These are phyloP conservation scores for Sipha flava DNA, from an alignment of 1,140 invertebrate species.

Conservation along the genomic window DNA sequence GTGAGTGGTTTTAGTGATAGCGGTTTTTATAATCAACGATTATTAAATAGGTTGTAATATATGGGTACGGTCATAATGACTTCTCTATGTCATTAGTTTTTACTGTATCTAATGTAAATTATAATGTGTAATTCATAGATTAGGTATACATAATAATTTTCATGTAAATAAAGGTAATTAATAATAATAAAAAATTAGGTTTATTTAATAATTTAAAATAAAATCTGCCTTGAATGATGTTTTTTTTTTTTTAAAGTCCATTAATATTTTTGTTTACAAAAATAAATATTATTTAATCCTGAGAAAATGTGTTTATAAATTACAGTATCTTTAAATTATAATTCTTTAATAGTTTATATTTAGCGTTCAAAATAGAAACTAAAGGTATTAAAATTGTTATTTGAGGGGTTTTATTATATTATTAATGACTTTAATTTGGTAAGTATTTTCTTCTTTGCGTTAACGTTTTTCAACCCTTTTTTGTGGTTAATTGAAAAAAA, in stretches of 20 bases:
- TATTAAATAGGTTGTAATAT: too few species aligned
- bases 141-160: neutral
- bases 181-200: neutral
- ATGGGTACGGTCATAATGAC: too few species aligned
- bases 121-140: too few species aligned
- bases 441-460: constrained; percentile 77
- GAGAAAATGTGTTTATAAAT: constrained; percentile 1
- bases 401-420: constrained; percentile 14
- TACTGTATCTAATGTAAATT: too few species aligned
- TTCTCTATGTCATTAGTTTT: too few species aligned
- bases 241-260: neutral
- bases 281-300: neutral
- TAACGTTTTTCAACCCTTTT: constrained; percentile 57
- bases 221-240: neutral
- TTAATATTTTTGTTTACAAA: neutral
- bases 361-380: constrained; percentile 15
- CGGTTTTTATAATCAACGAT: too few species aligned
- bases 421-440: constrained; percentile 15
- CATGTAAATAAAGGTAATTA: neutral
- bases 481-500: constrained; percentile 48
- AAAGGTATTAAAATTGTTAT: constrained; percentile 8
- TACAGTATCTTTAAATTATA: constrained; percentile 14
- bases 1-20: too few species aligned
- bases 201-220: neutral
- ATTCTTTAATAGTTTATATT: constrained; percentile 22